These are phyloP conservation scores for Xylota segnis DNA, from an alignment of 2,888 invertebrate genomes.

Conservation along the genomic window DNA sequence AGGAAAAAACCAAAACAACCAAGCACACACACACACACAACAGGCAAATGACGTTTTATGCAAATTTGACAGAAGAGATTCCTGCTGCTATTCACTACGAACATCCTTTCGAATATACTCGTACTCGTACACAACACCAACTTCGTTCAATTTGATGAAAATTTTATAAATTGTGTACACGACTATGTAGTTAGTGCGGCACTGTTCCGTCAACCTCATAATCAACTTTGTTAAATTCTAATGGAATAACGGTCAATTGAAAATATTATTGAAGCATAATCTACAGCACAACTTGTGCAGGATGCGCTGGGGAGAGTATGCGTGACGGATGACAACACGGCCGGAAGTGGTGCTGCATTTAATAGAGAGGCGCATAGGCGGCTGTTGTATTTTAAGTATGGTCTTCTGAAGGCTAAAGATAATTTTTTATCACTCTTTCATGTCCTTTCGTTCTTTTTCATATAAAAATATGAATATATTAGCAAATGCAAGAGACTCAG, in stretches of 20 bases:
- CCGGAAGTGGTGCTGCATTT: neutral
- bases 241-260: constrained; percentile 40
- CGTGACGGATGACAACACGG: neutral
- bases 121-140: neutral
- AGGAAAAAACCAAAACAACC: constrained; percentile 20
- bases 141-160: constrained; percentile 7
- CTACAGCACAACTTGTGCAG: constrained; percentile 8
- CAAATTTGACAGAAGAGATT: constrained; percentile 24
- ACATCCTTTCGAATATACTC: neutral
- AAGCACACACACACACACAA: constrained; percentile 13
- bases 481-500: too few relatives aligned
- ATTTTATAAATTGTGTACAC: constrained; percentile 20
- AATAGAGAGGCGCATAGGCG: neutral
- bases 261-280: constrained; percentile 38
- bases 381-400: too few relatives aligned
- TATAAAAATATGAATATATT: too few relatives aligned
- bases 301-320: neutral
- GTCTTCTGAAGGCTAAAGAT: too few relatives aligned
- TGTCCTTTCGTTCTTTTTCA: too few relatives aligned
- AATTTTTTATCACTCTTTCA: too few relatives aligned
- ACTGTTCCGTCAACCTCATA: constrained; percentile 17
- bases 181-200: neutral
- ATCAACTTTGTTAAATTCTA: constrained; percentile 39
- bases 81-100: neutral
- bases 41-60: constrained; percentile 48